Evolutionary conservation across 2,888 invertebrate genomes (phyloP).

Genomic region (Callinectes sapidus): DNA sequence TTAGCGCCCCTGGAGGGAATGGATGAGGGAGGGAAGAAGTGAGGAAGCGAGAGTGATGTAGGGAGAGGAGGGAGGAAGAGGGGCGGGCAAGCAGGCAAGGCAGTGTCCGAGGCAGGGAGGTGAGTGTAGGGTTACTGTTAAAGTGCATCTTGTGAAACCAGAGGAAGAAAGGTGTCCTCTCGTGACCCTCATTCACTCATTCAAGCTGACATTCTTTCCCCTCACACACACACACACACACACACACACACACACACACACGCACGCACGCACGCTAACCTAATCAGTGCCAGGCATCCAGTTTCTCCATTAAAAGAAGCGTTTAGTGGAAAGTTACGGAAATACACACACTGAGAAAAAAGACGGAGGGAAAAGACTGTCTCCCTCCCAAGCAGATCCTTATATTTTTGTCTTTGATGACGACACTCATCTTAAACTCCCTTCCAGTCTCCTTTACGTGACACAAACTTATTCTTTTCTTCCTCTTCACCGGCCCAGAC

Average conservation of each 20-base stretch:
- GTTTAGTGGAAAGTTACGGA: neutral
- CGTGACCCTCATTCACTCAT: neutral
- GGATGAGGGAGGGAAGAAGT: neutral
- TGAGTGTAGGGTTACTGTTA: neutral
- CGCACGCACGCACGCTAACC: neutral
- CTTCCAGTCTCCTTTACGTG: neutral
- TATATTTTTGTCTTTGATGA: neutral
- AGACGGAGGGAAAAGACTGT: neutral
- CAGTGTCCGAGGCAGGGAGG: neutral
- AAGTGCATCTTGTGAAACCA: slow-evolving; percentile 1
- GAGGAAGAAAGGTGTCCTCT: neutral
- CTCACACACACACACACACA: neutral
- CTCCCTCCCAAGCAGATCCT: neutral
- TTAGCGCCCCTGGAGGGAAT: neutral
- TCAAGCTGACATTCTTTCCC: neutral
- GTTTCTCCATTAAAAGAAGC: neutral
- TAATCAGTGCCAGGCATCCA: neutral
- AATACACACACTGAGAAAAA: neutral
- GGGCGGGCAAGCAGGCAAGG: neutral
- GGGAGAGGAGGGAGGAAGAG: neutral
- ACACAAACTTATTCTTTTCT: neutral
- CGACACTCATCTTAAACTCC: neutral
- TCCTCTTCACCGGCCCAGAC: neutral
- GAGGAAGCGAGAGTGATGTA: neutral
- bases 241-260: too few relatives aligned